These are phyloP conservation scores for Sakesphorus luctuosus DNA, from an alignment of 2,113 vertebrate genomes.

Conservation along the genomic window DNA sequence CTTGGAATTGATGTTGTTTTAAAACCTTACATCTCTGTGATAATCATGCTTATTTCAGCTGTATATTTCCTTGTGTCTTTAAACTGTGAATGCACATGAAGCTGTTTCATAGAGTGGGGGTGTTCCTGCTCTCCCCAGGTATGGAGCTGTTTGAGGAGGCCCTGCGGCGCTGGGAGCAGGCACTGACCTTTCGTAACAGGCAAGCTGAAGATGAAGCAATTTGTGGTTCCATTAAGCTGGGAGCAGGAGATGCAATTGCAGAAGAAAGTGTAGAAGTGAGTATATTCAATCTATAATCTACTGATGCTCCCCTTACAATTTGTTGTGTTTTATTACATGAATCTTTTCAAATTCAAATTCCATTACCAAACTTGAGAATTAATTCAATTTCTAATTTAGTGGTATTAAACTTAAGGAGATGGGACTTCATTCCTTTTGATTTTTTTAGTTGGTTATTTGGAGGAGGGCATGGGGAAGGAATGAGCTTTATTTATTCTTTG, in stretches of 20 bases:
- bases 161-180: slow-evolving; percentile 91
- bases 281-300: background rate
- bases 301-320: background rate
- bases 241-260: slow-evolving; percentile 90
- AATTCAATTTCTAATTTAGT: background rate
- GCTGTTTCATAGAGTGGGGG: background rate
- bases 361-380: background rate
- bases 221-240: slow-evolving; percentile 85
- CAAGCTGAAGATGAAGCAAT: slow-evolving; percentile 86
- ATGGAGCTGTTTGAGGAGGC: slow-evolving; percentile 98
- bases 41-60: background rate
- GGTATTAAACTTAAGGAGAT: background rate
- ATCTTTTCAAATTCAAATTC: background rate
- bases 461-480: background rate
- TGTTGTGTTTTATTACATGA: background rate
- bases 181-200: slow-evolving; percentile 87
- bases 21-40: background rate
- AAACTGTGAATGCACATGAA: background rate
- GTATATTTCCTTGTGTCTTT: fast-evolving
- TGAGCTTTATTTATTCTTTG: background rate
- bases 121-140: slow-evolving; percentile 71
- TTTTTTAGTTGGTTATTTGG: background rate
- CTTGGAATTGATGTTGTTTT: background rate
- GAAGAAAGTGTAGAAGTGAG: slow-evolving; percentile 91
- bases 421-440: background rate